A percentile compares a stretch with the other conserved stretches of the same genome.
These are phyloP conservation scores for Tachysurus fulvidraco DNA, from an alignment of 2,113 vertebrate species.

Conservation along the genomic window DNA sequence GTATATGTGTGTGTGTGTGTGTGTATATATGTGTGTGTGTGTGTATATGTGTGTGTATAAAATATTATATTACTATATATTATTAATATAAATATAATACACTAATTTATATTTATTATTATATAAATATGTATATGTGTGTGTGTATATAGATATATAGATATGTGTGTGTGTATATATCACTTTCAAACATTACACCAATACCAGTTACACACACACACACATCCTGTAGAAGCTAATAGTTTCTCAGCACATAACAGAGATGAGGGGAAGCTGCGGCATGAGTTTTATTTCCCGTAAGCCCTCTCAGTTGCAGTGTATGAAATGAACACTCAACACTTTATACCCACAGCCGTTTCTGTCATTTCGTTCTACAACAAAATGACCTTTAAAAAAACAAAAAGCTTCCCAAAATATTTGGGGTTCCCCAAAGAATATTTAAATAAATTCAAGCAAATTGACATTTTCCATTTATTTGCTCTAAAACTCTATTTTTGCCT, in stretches of 20 bases:
- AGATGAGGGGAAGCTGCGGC: slow-evolving; percentile 35
- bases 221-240: slow-evolving; percentile 27
- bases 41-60: too few relatives aligned
- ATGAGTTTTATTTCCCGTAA: slow-evolving; percentile 33
- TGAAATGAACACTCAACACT: slow-evolving; percentile 4
- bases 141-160: too few relatives aligned
- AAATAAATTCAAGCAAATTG: not conserved
- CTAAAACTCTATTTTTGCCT: not conserved
- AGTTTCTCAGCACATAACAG: slow-evolving; percentile 18
- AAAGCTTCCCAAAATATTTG: not conserved
- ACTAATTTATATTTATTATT: too few relatives aligned
- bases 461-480: not conserved
- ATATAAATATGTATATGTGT: too few relatives aligned
- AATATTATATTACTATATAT: too few relatives aligned
- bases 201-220: slow-evolving; percentile 9
- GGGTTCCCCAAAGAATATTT: not conserved
- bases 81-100: too few relatives aligned
- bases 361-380: not conserved
- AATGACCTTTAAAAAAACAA: not conserved
- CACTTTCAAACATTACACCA: slow-evolving; percentile 6
- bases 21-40: too few relatives aligned
- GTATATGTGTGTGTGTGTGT: too few relatives aligned
- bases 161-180: too few relatives aligned
- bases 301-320: slow-evolving; percentile 5
- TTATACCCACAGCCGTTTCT: slow-evolving; percentile 28